Conservation (phyloP, 2,113 vertebrate species). For the Hippocampus comes region DNA sequence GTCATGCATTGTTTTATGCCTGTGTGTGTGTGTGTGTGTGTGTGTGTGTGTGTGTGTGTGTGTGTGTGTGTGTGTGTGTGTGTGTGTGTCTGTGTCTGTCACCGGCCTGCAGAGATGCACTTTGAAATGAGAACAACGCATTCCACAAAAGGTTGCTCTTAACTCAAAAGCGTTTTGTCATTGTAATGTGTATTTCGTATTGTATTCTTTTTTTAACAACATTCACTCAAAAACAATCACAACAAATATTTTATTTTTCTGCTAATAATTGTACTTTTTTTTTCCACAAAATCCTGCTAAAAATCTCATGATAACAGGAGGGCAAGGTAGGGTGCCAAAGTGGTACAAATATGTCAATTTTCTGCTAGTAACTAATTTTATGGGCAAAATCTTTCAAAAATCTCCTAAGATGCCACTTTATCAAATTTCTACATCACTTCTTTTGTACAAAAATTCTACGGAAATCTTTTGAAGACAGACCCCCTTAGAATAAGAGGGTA, state of each 20-base stretch:
- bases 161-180: background rate
- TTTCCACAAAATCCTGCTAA: background rate
- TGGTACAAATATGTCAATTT: background rate
- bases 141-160: background rate
- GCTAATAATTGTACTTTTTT: constrained; percentile 12
- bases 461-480: background rate
- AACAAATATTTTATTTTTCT: background rate
- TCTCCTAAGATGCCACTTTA: too few relatives aligned
- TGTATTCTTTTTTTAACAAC: background rate
- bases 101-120: background rate
- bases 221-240: background rate
- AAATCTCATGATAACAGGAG: background rate
- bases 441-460: background rate
- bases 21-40: background rate
- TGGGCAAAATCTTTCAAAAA: too few relatives aligned
- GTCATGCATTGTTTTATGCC: background rate
- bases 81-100: background rate
- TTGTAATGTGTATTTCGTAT: background rate
- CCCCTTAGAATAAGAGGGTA: background rate
- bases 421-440: too few relatives aligned
- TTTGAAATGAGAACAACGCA: background rate
- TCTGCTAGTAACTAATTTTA: background rate
- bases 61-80: background rate
- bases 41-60: too few relatives aligned
- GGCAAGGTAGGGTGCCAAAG: too few relatives aligned